Evolutionary conservation across 2,888 invertebrate genomes (phyloP), one percentile per base, ranked within the genome.

Genomic region (Caenorhabditis wallacei): DNA sequence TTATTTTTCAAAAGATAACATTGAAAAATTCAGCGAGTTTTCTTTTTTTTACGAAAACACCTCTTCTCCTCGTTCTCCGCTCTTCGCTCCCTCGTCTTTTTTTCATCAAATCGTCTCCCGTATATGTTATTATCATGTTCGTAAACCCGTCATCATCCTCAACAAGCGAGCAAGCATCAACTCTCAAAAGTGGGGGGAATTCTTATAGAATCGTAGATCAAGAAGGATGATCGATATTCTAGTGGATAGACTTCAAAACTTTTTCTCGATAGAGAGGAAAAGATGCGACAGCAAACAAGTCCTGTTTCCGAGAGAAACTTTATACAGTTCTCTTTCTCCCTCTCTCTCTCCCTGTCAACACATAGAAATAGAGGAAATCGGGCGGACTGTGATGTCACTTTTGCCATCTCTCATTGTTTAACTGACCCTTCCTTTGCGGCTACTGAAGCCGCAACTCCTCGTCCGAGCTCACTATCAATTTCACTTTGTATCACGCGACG

Each of bases 401-500:
- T 37, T 61, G 51, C 59, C 71, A 63, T 63, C 63, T 30, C 43
- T 40, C 46, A 40, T n/a, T 46, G 18, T 54, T 20, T 43, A 64
- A 57, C 37, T 75, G 64, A 66, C 64, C 74, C 74, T 48, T 66
- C 54, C 63, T 43, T 11, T 51, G 57, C 35, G 16, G 68, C n/a
- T 20, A 13, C 20, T 51, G 13, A 57, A 66, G 56, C 20, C 40
- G 54, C 35, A 11, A 18, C 22, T 24, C 20, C 24, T 54, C 40
- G n/a, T n/a, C n/a, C n/a, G 24, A 40, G 54, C 54, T 26, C 72
- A 53, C 75, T 75, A 75, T 75, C 75, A 75, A 75, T 75, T 75
- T 68, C 68, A 68, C 66, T 68, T 66, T 68, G 59, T 59, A 51
- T 75, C 75, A 75, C 75, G 75, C 75, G 66, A 75, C 75, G 59